Percentiles rank a stretch among this genome's conserved stretches.
These are phyloP conservation scores for Myocastor coypus DNA, from an alignment of 2,113 vertebrate genomes.

Conservation along the genomic window DNA sequence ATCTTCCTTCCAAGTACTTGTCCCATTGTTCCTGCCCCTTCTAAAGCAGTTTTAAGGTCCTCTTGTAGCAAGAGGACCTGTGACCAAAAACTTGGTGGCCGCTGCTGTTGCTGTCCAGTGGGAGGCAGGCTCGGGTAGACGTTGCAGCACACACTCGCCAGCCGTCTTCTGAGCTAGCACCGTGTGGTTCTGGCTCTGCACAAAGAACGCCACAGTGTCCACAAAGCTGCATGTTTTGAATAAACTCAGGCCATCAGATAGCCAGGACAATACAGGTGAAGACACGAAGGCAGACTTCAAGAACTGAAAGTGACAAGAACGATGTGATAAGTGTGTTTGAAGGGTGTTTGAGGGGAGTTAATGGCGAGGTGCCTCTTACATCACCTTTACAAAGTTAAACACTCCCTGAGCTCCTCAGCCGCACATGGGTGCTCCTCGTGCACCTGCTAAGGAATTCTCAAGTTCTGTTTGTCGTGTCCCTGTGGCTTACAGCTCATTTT, in stretches of 20 bases:
- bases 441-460: background rate
- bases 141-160: background rate
- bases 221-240: background rate
- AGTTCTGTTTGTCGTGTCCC: background rate
- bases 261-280: background rate
- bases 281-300: background rate
- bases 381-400: background rate
- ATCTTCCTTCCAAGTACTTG: background rate
- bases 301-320: background rate
- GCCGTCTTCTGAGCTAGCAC: background rate
- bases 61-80: background rate
- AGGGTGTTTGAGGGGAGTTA: background rate
- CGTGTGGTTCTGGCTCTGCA: background rate
- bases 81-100: background rate
- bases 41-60: background rate
- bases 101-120: background rate
- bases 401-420: background rate
- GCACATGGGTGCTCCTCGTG: background rate
- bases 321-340: background rate
- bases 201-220: background rate
- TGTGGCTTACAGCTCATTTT: slow-evolving; percentile 17
- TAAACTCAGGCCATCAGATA: background rate
- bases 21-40: background rate
- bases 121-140: background rate
- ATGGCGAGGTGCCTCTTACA: background rate